phyloP scores from a whole-genome alignment of 2,888 invertebrate species.

The Plebejus argus region DNA sequence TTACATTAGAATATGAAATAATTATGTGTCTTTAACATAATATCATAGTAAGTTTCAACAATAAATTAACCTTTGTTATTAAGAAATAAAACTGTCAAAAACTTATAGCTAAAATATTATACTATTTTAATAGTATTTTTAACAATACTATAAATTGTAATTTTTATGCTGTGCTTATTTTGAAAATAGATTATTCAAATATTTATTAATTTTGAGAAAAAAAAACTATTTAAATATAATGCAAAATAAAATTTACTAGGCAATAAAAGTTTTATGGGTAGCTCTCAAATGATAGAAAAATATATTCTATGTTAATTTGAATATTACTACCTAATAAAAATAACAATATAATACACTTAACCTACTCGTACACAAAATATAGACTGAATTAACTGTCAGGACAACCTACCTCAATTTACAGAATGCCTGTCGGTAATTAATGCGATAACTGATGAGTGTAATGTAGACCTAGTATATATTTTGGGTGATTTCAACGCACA shows the following conservation, averaged over 20 bases:
- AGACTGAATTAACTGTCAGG: too few relatives aligned
- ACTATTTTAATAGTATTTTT: not conserved
- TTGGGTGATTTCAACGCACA: too few relatives aligned
- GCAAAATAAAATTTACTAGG: constrained; percentile 23
- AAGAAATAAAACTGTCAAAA: constrained; percentile 24
- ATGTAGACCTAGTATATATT: too few relatives aligned
- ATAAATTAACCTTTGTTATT: not conserved
- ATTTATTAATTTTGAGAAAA: constrained; percentile 10
- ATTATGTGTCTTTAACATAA: not conserved
- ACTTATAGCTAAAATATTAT: not conserved
- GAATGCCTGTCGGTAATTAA: too few relatives aligned
- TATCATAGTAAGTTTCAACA: not conserved
- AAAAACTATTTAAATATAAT: constrained; percentile 7
- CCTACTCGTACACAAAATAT: not conserved
- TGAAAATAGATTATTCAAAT: constrained; percentile 3
- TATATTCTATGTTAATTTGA: not conserved
- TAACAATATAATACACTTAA: not conserved
- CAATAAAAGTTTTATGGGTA: constrained; percentile 24
- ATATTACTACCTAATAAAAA: constrained; percentile 7
- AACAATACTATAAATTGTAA: constrained; percentile 4
- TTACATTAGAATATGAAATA: not conserved
- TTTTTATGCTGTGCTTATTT: constrained; percentile 6
- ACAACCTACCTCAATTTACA: too few relatives aligned
- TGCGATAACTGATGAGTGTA: too few relatives aligned
- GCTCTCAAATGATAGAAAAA: constrained; percentile 10